Evolutionary conservation across 2,797 vertebrate species (phyloP).

Genomic region (Bovichtus variegatus): DNA sequence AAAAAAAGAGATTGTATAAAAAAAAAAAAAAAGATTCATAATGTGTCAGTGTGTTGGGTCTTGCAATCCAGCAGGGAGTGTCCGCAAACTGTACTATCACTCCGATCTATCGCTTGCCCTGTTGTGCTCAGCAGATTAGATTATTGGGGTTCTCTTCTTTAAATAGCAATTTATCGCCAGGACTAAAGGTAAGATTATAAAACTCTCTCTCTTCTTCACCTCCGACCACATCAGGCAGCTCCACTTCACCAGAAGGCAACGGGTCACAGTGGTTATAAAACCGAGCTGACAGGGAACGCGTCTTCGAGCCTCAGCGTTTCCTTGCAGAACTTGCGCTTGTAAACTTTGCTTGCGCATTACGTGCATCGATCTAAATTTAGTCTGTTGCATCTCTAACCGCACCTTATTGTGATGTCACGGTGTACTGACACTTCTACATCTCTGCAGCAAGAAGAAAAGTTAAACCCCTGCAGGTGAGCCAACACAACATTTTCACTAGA

Average conservation of each 20-base stretch:
- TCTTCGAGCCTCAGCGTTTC: no score
- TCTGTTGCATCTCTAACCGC: background rate
- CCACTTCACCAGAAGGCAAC: background rate
- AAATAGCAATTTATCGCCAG: background rate
- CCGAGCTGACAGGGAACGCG: background rate
- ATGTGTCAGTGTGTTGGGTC: background rate
- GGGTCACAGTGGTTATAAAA: no score
- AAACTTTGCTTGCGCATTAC: no score
- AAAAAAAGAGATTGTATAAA: no score
- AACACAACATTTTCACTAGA: background rate
- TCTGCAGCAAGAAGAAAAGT: background rate
- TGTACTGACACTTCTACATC: background rate
- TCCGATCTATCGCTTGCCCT: slow-evolving; percentile 6
- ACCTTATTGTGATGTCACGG: background rate
- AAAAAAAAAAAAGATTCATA: no score
- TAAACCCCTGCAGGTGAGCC: background rate
- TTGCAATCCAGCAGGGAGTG: slow-evolving; percentile 1
- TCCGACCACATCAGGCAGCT: background rate
- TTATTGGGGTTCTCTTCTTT: slow-evolving; percentile 3
- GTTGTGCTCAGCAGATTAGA: slow-evolving; percentile 1
- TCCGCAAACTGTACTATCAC: background rate
- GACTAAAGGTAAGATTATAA: background rate
- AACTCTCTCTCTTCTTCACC: background rate
- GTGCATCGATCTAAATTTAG: background rate
- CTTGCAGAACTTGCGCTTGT: no score